Evolutionary conservation across 2,888 invertebrate species (phyloP).

Genomic region (Agonum fuliginosum): DNA sequence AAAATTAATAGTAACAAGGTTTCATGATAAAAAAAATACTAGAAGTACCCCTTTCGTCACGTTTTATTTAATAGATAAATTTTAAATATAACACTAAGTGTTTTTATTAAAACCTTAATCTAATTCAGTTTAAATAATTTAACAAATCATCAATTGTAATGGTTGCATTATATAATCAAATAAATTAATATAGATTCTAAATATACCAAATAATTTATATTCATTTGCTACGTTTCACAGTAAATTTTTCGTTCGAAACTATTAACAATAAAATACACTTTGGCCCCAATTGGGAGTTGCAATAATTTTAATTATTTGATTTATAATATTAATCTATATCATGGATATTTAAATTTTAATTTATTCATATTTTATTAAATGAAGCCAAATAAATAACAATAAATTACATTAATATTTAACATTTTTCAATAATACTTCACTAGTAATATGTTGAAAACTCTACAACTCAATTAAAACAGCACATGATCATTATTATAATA

Average conservation of each 20-base stretch:
- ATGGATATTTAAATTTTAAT: conserved; percentile 30
- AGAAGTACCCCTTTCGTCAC: no score
- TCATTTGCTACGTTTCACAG: conserved; percentile 28
- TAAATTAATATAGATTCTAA: conserved; percentile 4
- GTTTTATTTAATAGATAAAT: no score
- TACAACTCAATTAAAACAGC: neutral
- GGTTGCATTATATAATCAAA: conserved; percentile 8
- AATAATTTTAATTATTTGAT: conserved; percentile 42
- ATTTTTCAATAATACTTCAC: conserved; percentile 20
- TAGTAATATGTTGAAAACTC: no score
- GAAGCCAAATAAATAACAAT: conserved; percentile 21
- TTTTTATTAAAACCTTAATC: no score
- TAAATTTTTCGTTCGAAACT: conserved; percentile 4
- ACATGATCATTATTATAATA: no score
- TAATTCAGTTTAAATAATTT: no score
- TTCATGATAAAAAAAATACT: no score
- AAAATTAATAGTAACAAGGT: no score
- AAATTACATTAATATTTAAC: conserved; percentile 17
- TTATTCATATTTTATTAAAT: conserved; percentile 42
- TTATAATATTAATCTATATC: conserved; percentile 36
- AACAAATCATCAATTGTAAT: conserved; percentile 1
- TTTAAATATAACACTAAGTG: no score
- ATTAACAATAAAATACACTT: conserved; percentile 37
- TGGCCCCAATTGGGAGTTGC: conserved; percentile 27
- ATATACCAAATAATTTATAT: conserved; percentile 34